Conservation (phyloP, 2,797 vertebrate genomes). For the Sciurus carolinensis region DNA sequence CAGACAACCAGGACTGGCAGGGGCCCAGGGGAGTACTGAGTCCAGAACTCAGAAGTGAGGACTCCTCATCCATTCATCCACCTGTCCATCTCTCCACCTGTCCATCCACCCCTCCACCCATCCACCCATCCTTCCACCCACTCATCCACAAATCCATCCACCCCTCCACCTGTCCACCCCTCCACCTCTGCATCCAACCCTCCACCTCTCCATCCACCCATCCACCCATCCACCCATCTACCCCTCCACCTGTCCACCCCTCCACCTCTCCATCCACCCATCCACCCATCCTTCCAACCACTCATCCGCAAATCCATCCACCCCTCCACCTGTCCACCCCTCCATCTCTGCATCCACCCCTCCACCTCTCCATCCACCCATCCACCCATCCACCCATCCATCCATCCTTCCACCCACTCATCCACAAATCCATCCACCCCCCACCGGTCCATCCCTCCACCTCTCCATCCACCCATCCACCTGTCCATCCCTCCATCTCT, state of each 20-base stretch:
- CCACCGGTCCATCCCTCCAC: too few relatives aligned
- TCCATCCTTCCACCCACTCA: accelerated
- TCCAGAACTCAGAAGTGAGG: neutral
- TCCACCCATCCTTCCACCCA: neutral
- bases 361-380: too few relatives aligned
- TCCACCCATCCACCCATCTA: accelerated
- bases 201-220: neutral
- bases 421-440: accelerated
- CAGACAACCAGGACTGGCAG: neutral
- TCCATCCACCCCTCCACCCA: neutral
- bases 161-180: neutral
- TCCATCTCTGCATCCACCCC: neutral
- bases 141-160: too few relatives aligned
- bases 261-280: neutral
- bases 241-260: too few relatives aligned
- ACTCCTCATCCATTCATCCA: accelerated
- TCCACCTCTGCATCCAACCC: neutral
- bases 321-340: accelerated
- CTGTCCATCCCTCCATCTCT: accelerated
- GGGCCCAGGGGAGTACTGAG: neutral
- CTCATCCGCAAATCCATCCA: too few relatives aligned
- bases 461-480: neutral
- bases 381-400: neutral
- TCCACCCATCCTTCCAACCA: accelerated
- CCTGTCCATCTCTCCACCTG: accelerated